Evolutionary conservation across 2,888 invertebrate species (phyloP).

Genomic region (Polymixis lichenea): DNA sequence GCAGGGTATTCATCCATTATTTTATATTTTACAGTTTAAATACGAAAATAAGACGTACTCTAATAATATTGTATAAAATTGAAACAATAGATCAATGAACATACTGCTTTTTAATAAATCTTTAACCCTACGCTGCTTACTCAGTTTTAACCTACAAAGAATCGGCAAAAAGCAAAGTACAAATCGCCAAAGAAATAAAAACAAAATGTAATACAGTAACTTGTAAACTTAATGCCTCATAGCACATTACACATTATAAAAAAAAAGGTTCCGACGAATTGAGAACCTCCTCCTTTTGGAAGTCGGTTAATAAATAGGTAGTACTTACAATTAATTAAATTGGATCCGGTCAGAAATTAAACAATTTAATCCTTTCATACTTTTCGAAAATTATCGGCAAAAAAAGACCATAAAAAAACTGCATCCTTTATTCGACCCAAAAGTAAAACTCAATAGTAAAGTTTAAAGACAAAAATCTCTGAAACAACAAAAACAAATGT

Average conservation of each 20-base stretch:
- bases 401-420: not conserved
- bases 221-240: not conserved
- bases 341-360: not conserved
- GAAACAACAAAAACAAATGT: conserved; percentile 15
- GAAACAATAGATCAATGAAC: not conserved
- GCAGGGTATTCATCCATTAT: not conserved
- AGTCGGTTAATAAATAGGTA: too few relatives aligned
- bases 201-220: not conserved
- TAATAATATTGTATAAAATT: not conserved
- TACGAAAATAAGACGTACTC: not conserved
- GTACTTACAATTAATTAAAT: not conserved
- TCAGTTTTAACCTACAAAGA: not conserved
- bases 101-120: not conserved
- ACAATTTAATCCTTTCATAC: not conserved
- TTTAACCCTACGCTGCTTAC: not conserved
- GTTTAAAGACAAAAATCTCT: conserved; percentile 2
- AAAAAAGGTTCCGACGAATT: too few relatives aligned
- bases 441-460: conserved; percentile 4
- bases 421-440: not conserved
- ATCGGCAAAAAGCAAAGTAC: not conserved
- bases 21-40: not conserved
- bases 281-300: too few relatives aligned
- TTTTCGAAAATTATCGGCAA: not conserved
- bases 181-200: not conserved
- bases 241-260: not conserved